Evolutionary conservation across 2,888 invertebrate genomes (phyloP), one percentile per base, ranked within the genome.

Genomic region (Sylvicola fuscatus): DNA sequence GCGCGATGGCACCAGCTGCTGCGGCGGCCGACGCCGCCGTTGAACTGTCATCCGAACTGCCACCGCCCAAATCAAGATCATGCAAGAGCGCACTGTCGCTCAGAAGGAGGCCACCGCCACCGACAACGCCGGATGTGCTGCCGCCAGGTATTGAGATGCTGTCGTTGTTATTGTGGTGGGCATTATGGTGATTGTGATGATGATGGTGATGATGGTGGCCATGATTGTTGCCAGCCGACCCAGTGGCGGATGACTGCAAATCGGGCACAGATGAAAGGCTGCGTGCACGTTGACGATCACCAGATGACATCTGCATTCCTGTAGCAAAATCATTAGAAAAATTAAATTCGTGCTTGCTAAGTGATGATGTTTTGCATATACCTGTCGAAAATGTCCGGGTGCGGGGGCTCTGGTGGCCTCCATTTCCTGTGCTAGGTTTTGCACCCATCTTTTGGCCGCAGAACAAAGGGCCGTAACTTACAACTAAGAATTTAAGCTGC

Each of bases 221-320:
- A 37, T 42, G 43, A 32, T 36, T 37, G 27, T 40, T 41, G 27
- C 39, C 39, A 38, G 51, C 52, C 42, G 54, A 53, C 21, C 21
- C 8, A 6, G 21, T 21, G 4, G 21, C 21, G 4, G 21, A 21
- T 33, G 56, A 51, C 44, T 59, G 65, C 44, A 81, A 62, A 52
- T 82, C 83, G 12, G 83, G 83, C 43, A 84, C 83, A 38, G 82
- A 82, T 37, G 82, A 82, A 45, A 84, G 58, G 27, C 82, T 82
- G 42, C 83, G 67, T 34, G 84, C 83, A 44, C 86, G 66, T 59
- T 84, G 83, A 44, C 84, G 64, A 53, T 82, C 82, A 50, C 68
- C 76, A 37, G 53, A 50, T 15, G 37, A 31, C 56, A 76, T 68
- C 50, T 76, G 72, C 46, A 78, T 72, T 39, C 76, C 76, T 27